Conservation (phyloP, 2,113 vertebrate species). For the Sorex araneus region DNA sequence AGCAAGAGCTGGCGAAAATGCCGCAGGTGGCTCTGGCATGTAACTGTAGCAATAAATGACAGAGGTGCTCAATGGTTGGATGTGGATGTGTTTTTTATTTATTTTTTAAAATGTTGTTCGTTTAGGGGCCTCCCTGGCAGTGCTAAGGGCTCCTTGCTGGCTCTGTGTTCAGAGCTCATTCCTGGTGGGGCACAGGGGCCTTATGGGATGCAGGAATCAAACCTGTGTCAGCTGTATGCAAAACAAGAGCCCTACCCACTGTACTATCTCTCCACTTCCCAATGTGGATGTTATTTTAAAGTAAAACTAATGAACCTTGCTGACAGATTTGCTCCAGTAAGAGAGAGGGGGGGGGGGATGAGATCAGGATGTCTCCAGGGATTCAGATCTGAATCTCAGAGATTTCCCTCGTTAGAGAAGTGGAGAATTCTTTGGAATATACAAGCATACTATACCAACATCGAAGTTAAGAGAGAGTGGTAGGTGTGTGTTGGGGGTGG, state of each 20-base stretch:
- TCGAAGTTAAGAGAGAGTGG: background rate
- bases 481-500: background rate
- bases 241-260: too few species aligned
- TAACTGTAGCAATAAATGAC: background rate
- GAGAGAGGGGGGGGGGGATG: background rate
- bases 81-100: background rate
- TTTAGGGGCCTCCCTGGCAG: background rate
- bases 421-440: background rate
- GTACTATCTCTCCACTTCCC: too few species aligned
- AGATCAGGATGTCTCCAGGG: too few species aligned
- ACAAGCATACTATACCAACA: background rate
- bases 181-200: background rate
- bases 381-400: background rate
- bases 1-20: background rate
- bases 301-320: background rate
- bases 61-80: background rate
- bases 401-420: background rate
- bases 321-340: background rate
- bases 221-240: background rate
- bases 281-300: background rate
- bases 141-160: background rate
- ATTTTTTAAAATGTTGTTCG: background rate
- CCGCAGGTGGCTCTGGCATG: background rate
- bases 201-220: background rate
- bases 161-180: background rate